Conservation (phyloP, 2,113 vertebrate genomes). For the Plecturocebus donacophilus region DNA sequence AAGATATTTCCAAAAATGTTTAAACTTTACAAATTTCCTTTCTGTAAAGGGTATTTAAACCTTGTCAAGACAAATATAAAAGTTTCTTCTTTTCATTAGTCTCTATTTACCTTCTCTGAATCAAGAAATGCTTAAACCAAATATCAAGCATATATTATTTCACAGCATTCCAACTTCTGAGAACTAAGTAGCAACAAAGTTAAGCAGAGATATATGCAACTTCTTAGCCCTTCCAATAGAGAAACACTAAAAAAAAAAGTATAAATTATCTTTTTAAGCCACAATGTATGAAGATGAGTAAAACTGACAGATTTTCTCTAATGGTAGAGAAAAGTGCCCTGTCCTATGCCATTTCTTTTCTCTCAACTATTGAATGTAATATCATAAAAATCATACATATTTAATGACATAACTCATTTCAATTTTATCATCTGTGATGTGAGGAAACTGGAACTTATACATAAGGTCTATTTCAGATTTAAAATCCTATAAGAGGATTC, state of each 20-base stretch:
- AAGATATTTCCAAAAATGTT: background rate
- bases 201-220: constrained; percentile 20
- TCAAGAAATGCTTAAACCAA: background rate
- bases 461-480: background rate
- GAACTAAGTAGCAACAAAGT: background rate
- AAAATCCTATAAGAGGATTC: constrained; percentile 23
- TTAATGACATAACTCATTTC: background rate
- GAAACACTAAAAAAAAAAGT: background rate
- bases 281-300: background rate
- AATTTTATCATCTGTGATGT: constrained; percentile 23
- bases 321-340: background rate
- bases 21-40: background rate
- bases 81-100: background rate
- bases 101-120: background rate
- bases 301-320: background rate
- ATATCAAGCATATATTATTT: background rate
- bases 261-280: background rate
- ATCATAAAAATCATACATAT: background rate
- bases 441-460: background rate
- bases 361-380: background rate
- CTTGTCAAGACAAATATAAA: background rate
- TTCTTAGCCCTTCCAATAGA: background rate
- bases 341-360: background rate
- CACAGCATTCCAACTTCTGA: background rate
- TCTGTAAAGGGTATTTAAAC: background rate